These are phyloP conservation scores for Agrotis puta DNA, from an alignment of 2,888 invertebrate species.

Conservation along the genomic window DNA sequence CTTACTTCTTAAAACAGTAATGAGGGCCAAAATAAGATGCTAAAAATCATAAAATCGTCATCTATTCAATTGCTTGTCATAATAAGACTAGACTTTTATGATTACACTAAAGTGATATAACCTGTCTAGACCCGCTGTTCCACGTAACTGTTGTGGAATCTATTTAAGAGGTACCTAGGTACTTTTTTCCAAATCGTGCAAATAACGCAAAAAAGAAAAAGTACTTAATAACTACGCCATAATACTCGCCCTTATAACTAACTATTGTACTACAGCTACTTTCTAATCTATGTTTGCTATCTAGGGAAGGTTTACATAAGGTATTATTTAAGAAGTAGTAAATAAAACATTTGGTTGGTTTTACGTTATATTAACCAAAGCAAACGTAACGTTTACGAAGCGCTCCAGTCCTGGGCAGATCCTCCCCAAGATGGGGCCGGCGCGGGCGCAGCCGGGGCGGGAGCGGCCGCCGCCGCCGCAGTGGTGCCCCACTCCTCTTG, in stretches of 20 bases:
- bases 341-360: slow-evolving; percentile 71
- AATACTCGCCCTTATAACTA: not conserved
- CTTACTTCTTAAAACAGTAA: not conserved
- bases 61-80: no score
- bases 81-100: no score
- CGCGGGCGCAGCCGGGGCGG: slow-evolving; percentile 84
- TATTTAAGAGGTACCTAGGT: not conserved
- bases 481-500: slow-evolving; percentile 91
- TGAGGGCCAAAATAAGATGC: no score
- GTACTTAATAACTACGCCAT: not conserved
- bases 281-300: not conserved
- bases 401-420: slow-evolving; percentile 91
- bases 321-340: not conserved
- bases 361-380: slow-evolving; percentile 79
- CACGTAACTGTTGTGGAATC: not conserved
- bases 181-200: not conserved
- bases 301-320: slow-evolving; percentile 13
- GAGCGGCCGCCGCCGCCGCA: slow-evolving; percentile 78
- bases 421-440: slow-evolving; percentile 92
- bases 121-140: no score
- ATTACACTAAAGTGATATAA: no score
- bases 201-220: not conserved
- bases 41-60: no score
- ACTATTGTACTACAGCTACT: slow-evolving; percentile 9
- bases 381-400: slow-evolving; percentile 78